These are phyloP conservation scores for Xerus inauris DNA, from an alignment of 2,113 vertebrate genomes.

Conservation along the genomic window DNA sequence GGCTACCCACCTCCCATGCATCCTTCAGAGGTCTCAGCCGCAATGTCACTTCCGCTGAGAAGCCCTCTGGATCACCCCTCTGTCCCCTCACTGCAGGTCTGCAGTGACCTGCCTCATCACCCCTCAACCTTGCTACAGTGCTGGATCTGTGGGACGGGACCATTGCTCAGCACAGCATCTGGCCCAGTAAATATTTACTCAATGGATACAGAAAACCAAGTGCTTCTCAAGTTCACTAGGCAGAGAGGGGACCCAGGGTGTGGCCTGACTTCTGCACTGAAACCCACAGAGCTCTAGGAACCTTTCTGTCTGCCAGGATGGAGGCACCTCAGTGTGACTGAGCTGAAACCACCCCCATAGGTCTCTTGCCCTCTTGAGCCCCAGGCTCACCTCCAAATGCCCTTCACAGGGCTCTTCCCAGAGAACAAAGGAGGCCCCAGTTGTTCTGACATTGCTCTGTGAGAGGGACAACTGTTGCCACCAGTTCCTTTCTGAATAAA, in stretches of 20 bases:
- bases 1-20: neutral
- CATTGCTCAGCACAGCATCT: neutral
- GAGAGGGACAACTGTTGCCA: slow-evolving; percentile 91
- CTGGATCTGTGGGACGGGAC: neutral
- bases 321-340: neutral
- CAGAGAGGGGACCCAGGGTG: neutral
- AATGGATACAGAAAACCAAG: slow-evolving; percentile 45
- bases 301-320: neutral
- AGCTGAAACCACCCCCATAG: neutral
- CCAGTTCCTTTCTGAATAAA: slow-evolving; percentile 86
- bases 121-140: neutral
- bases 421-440: slow-evolving; percentile 86
- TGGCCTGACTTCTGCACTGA: neutral
- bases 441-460: slow-evolving; percentile 91
- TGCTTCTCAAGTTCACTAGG: slow-evolving; percentile 49
- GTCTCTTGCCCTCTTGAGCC: slow-evolving; percentile 45
- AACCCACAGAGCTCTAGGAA: neutral
- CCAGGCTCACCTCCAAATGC: slow-evolving; percentile 86
- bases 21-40: neutral
- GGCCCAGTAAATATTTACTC: slow-evolving; percentile 67
- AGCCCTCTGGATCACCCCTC: neutral
- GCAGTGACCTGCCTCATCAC: neutral
- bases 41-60: neutral
- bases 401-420: slow-evolving; percentile 81
- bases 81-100: neutral